phyloP scores from a whole-genome alignment of 2,113 vertebrate species.

The Pao palembangensis region DNA sequence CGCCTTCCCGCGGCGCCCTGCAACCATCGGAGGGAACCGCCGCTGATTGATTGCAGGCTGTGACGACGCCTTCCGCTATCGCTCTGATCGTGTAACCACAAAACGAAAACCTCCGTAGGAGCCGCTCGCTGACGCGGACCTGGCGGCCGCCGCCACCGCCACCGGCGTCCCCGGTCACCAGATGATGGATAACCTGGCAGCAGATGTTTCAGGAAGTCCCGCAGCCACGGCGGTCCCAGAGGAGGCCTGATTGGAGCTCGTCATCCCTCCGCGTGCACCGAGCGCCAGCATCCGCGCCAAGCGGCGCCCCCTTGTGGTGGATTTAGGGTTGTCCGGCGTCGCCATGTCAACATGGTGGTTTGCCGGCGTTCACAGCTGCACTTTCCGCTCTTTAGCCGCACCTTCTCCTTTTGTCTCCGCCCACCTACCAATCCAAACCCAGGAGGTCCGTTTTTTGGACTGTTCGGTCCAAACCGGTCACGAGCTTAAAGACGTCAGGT shows the following conservation, averaged over 20 bases:
- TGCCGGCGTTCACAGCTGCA: no score
- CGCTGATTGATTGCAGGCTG: conserved; percentile 39
- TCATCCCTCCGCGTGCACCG: conserved; percentile 15
- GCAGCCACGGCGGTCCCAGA: conserved; percentile 50
- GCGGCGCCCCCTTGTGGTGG: no score
- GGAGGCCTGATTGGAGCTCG: conserved; percentile 46
- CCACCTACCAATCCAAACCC: conserved; percentile 24
- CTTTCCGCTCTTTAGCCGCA: conserved; percentile 39
- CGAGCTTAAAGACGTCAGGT: neutral
- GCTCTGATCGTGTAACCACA: conserved; percentile 41
- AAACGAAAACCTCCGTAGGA: conserved; percentile 38
- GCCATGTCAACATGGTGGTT: no score
- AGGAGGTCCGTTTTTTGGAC: no score
- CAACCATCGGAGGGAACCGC: conserved; percentile 31
- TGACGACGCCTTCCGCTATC: conserved; percentile 25
- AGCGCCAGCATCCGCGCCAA: no score
- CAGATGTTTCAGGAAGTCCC: conserved; percentile 66
- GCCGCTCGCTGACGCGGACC: conserved; percentile 22
- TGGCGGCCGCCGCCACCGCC: conserved; percentile 10
- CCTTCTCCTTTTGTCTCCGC: conserved; percentile 41
- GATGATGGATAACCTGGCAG: conserved; percentile 57
- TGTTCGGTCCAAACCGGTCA: no score
- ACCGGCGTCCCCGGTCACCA: conserved; percentile 17
- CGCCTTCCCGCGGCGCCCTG: neutral
- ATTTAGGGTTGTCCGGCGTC: no score